Conservation (phyloP, 2,797 vertebrate species). For the Rhinophrynus dorsalis region DNA sequence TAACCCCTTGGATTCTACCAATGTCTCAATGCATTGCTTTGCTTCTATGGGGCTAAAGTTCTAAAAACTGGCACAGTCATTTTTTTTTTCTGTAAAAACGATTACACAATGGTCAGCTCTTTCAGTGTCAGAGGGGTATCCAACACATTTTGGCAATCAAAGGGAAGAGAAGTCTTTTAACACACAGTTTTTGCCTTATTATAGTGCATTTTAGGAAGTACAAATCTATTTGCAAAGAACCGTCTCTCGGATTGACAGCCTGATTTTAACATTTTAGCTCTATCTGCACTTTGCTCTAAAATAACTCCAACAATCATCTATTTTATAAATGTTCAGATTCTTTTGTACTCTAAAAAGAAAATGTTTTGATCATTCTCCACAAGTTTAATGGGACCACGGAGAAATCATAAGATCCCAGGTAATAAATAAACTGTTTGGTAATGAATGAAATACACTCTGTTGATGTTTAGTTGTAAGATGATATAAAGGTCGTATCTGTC, state of each 20-base stretch:
- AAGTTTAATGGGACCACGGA: background rate
- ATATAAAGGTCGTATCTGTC: background rate
- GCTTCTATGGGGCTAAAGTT: too few relatives aligned
- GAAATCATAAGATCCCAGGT: too few relatives aligned
- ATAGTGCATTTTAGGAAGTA: too few relatives aligned
- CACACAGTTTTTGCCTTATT: too few relatives aligned
- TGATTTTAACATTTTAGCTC: constrained; percentile 13
- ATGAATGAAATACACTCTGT: background rate
- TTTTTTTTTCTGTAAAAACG: too few relatives aligned
- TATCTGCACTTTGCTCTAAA: background rate
- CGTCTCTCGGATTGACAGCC: background rate
- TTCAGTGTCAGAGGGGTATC: too few relatives aligned
- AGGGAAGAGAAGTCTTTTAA: too few relatives aligned
- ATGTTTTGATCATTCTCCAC: background rate
- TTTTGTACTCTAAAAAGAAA: constrained; percentile 2
- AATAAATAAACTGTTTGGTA: constrained; percentile 11
- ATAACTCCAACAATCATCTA: constrained; percentile 2
- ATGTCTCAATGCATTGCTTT: too few relatives aligned
- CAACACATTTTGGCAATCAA: too few relatives aligned
- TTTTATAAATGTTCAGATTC: constrained; percentile 3
- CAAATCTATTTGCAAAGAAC: constrained; percentile 3
- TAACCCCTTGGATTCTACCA: too few relatives aligned
- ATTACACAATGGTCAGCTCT: too few relatives aligned
- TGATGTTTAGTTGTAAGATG: background rate
- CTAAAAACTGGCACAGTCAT: too few relatives aligned